Conservation (phyloP, 2,797 vertebrate species). For the Xiphorhynchus erythropygius region DNA sequence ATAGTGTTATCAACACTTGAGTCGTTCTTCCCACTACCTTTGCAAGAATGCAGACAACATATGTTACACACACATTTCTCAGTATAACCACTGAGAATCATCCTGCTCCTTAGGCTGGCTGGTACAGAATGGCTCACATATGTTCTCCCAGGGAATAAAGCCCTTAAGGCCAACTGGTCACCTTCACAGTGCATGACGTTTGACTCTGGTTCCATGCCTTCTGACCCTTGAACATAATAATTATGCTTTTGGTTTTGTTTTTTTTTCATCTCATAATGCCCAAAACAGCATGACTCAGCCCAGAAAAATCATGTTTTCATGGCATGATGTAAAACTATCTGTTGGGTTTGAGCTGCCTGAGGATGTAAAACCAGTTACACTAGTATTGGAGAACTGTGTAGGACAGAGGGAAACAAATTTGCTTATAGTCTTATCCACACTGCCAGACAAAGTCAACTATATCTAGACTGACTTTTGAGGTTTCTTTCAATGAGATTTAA, state of each 20-base stretch:
- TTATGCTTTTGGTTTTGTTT: background rate
- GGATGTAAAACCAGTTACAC: background rate
- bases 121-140: background rate
- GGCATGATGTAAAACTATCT: background rate
- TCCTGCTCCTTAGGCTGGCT: background rate
- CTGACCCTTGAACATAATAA: background rate
- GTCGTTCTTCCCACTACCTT: background rate
- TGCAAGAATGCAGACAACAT: background rate
- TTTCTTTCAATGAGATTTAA: background rate
- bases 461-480: background rate
- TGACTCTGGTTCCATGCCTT: background rate
- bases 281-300: background rate
- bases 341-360: background rate
- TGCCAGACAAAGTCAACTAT: background rate
- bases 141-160: background rate
- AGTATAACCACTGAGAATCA: accelerated
- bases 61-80: background rate
- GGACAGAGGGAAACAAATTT: background rate
- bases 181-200: background rate
- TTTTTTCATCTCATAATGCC: background rate
- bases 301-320: background rate
- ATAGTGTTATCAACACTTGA: background rate
- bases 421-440: background rate
- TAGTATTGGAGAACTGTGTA: background rate
- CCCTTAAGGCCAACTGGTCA: background rate